These are phyloP conservation scores for Endomychus coccineus DNA, from an alignment of 2,888 invertebrate species.

Conservation along the genomic window DNA sequence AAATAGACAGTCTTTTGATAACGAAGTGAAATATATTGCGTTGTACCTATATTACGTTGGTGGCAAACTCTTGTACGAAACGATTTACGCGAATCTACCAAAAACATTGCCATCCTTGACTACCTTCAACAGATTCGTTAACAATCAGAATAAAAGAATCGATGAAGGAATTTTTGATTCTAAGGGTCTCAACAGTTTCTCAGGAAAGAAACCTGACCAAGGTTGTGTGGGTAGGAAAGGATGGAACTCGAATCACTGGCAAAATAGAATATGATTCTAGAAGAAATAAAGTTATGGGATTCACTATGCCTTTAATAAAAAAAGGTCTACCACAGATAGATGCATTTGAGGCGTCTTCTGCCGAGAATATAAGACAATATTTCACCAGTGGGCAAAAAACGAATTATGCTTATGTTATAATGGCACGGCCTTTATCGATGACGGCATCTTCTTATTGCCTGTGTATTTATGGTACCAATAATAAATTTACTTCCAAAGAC, in stretches of 20 bases:
- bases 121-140: slow-evolving; percentile 14
- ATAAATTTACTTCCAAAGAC: slow-evolving; percentile 24
- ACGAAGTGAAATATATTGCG: slow-evolving; percentile 12
- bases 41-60: slow-evolving; percentile 14
- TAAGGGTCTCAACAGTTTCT: slow-evolving; percentile 12
- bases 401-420: slow-evolving; percentile 20
- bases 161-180: slow-evolving; percentile 19
- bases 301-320: slow-evolving; percentile 20
- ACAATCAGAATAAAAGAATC: slow-evolving; percentile 3
- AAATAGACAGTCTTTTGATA: slow-evolving; percentile 1
- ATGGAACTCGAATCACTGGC: slow-evolving; percentile 20
- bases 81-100: slow-evolving; percentile 15
- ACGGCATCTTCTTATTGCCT: slow-evolving; percentile 26
- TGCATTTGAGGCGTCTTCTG: slow-evolving; percentile 20
- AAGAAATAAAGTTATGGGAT: slow-evolving; percentile 25
- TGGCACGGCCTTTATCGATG: slow-evolving; percentile 20
- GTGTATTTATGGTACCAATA: slow-evolving; percentile 24
- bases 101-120: slow-evolving; percentile 17
- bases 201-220: slow-evolving; percentile 18
- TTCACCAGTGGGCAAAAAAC: slow-evolving; percentile 16
- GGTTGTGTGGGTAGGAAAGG: slow-evolving; percentile 22
- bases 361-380: slow-evolving; percentile 16
- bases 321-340: slow-evolving; percentile 19
- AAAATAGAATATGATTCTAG: slow-evolving; percentile 23
- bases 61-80: slow-evolving; percentile 14